Evolutionary conservation across 2,113 vertebrate genomes (phyloP).

Genomic region (Dicrurus megarhynchus): DNA sequence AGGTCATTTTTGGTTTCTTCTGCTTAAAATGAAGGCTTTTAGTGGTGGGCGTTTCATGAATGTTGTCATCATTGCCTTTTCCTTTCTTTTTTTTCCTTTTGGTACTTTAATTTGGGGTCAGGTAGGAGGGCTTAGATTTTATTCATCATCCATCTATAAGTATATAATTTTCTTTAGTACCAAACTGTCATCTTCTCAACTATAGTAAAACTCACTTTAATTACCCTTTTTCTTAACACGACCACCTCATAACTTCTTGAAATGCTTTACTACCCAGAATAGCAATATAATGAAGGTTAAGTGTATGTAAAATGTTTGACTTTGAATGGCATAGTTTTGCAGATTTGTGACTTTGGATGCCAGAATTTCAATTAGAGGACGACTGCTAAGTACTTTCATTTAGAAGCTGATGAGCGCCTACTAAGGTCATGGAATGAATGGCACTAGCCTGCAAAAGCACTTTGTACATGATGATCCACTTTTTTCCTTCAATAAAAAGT

Average conservation of each 20-base stretch:
- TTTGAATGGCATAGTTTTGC: constrained; percentile 55
- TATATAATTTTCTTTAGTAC: constrained; percentile 62
- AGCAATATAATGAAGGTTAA: constrained; percentile 71
- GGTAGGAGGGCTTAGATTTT: constrained; percentile 26
- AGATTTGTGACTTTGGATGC: constrained; percentile 63
- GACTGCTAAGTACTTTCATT: constrained; percentile 67
- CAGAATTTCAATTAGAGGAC: constrained; percentile 55
- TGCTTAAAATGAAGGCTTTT: not conserved
- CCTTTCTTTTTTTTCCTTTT: not conserved
- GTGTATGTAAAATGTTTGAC: constrained; percentile 65
- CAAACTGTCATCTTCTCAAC: constrained; percentile 56
- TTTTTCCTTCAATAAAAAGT: constrained; percentile 60
- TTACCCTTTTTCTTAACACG: constrained; percentile 67
- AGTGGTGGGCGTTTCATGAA: not conserved
- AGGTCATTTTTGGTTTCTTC: not conserved
- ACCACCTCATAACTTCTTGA: constrained; percentile 69
- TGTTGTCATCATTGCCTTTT: not conserved
- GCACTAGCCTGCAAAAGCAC: constrained; percentile 1
- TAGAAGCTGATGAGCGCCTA: constrained; percentile 59
- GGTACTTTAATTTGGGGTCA: not conserved
- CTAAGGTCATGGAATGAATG: constrained; percentile 59
- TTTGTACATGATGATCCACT: constrained; percentile 20
- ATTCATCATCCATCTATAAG: constrained; percentile 32
- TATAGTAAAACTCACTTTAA: constrained; percentile 68
- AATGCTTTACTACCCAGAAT: constrained; percentile 69